Evolutionary conservation across 2,113 vertebrate genomes (phyloP).

Genomic region (Chaetodon trifascialis): DNA sequence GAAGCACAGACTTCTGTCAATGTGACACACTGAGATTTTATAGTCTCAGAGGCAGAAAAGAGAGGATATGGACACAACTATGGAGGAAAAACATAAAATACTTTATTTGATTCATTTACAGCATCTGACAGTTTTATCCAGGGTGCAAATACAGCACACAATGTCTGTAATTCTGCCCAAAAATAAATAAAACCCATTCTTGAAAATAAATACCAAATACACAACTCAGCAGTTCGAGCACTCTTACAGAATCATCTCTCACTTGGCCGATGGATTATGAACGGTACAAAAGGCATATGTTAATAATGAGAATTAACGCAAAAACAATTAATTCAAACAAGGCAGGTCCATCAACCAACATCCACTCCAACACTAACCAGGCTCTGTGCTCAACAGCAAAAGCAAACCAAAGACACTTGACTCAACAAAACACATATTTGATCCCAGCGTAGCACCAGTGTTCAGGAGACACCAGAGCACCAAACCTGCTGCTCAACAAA

Average conservation of each 20-base stretch:
- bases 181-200: slow-evolving; percentile 62
- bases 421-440: neutral
- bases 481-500: neutral
- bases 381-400: neutral
- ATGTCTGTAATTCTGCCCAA: neutral
- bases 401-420: neutral
- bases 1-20: neutral
- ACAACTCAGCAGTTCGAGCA: slow-evolving; percentile 39
- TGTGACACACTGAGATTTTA: neutral
- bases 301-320: neutral
- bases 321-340: slow-evolving; percentile 6
- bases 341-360: neutral
- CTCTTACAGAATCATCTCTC: neutral
- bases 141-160: neutral
- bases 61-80: neutral
- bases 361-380: neutral
- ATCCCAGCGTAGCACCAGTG: neutral
- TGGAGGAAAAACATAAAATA: slow-evolving; percentile 7
- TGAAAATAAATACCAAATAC: slow-evolving; percentile 65
- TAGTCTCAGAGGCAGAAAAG: neutral
- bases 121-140: neutral
- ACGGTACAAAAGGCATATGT: neutral
- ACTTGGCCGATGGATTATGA: neutral
- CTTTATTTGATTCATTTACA: slow-evolving; percentile 55
- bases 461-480: neutral